These are phyloP conservation scores for Popillia japonica DNA, from an alignment of 1,140 invertebrate genomes.

Conservation along the genomic window DNA sequence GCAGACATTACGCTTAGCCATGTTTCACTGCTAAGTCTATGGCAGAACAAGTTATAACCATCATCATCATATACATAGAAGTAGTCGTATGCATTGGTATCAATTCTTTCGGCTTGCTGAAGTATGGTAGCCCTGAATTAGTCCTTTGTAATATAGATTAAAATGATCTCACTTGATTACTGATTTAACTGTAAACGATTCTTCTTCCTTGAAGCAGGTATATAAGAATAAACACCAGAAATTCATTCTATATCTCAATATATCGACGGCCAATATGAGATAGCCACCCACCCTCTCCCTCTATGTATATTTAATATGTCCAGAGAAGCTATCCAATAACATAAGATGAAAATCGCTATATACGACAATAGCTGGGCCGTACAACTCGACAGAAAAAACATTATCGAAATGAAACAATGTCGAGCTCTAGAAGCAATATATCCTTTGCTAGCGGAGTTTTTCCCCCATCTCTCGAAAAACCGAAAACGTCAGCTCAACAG, in stretches of 20 bases:
- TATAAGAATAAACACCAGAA: no score
- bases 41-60: no score
- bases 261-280: neutral
- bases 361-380: neutral
- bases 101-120: no score
- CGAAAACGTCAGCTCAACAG: constrained; percentile 9
- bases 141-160: no score
- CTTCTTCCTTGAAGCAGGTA: no score
- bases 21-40: no score
- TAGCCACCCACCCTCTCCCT: neutral
- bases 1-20: no score
- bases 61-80: no score
- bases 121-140: no score
- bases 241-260: neutral
- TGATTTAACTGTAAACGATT: no score
- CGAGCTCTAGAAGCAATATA: constrained; percentile 11
- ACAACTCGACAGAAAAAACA: neutral
- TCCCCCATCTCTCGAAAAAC: neutral
- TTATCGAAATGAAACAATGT: constrained; percentile 15
- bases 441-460: neutral
- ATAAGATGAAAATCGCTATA: neutral
- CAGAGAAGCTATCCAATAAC: neutral
- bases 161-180: no score
- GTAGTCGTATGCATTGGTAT: no score
- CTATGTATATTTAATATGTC: neutral